Conservation (phyloP, 2,888 invertebrate genomes). For the Bembecia ichneumoniformis region DNA sequence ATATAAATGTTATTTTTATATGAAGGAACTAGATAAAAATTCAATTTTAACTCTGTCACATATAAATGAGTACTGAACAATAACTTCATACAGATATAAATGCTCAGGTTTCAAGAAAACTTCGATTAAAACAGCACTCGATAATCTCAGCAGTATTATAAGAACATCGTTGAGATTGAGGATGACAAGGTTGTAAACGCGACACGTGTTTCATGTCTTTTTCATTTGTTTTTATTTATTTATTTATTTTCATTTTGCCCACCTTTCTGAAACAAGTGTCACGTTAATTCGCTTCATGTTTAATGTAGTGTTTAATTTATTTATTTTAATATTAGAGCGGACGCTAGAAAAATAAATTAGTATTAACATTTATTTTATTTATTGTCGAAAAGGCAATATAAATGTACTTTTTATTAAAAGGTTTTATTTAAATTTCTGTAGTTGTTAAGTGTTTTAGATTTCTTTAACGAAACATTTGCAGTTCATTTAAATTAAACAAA, state of each 20-base stretch:
- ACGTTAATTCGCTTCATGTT: slow-evolving; percentile 7
- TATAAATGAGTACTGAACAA: no score
- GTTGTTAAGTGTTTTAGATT: no score
- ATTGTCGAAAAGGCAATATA: not conserved
- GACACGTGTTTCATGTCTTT: slow-evolving; percentile 6
- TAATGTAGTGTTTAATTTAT: slow-evolving; percentile 9
- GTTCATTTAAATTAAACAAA: no score
- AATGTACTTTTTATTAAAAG: slow-evolving; percentile 49
- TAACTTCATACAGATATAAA: no score
- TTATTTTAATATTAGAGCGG: not conserved
- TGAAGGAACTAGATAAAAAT: no score
- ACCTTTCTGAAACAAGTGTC: slow-evolving; percentile 9
- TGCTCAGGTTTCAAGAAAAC: no score
- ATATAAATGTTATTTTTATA: no score
- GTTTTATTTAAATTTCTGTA: slow-evolving; percentile 19
- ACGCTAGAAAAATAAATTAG: not conserved
- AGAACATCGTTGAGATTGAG: no score
- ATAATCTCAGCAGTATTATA: no score
- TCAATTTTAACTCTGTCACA: no score
- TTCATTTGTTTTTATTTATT: slow-evolving; percentile 1
- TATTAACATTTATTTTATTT: not conserved
- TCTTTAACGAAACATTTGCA: no score
- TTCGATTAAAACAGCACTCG: no score
- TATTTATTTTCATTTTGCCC: slow-evolving; percentile 7
- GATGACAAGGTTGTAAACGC: not conserved